Conservation (phyloP, 2,797 vertebrate species). For the Chloroceryle amazona region DNA sequence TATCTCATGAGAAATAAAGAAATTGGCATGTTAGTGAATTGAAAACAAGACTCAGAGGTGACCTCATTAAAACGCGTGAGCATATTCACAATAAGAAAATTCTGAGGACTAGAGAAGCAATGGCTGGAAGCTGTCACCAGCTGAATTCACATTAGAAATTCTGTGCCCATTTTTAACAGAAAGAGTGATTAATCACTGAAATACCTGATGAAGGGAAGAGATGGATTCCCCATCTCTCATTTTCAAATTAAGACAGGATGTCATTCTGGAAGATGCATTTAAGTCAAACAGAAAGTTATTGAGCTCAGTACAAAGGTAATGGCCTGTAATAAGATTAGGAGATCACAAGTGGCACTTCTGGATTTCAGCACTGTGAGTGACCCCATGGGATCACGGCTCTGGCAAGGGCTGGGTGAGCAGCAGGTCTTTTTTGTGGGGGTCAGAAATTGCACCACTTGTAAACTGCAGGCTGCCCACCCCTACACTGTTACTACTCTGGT, state of each 20-base stretch:
- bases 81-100: constrained; percentile 17
- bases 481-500: neutral
- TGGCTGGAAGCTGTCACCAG: constrained; percentile 4
- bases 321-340: neutral
- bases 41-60: constrained; percentile 43
- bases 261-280: constrained; percentile 19
- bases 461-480: neutral
- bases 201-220: neutral
- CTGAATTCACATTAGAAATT: constrained; percentile 45
- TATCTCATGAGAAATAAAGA: constrained; percentile 17
- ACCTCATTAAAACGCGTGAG: neutral
- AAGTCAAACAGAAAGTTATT: constrained; percentile 23
- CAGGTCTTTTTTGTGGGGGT: neutral
- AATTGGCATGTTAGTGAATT: constrained; percentile 12
- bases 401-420: neutral
- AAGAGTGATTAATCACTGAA: constrained; percentile 34
- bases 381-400: neutral
- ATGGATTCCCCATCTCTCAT: constrained; percentile 23
- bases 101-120: neutral
- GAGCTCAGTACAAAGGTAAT: constrained; percentile 28
- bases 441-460: neutral
- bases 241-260: neutral
- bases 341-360: neutral
- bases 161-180: neutral
- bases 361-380: neutral